These are phyloP conservation scores for Zaprionus nigranus DNA, from an alignment of 1,140 invertebrate species.

Conservation along the genomic window DNA sequence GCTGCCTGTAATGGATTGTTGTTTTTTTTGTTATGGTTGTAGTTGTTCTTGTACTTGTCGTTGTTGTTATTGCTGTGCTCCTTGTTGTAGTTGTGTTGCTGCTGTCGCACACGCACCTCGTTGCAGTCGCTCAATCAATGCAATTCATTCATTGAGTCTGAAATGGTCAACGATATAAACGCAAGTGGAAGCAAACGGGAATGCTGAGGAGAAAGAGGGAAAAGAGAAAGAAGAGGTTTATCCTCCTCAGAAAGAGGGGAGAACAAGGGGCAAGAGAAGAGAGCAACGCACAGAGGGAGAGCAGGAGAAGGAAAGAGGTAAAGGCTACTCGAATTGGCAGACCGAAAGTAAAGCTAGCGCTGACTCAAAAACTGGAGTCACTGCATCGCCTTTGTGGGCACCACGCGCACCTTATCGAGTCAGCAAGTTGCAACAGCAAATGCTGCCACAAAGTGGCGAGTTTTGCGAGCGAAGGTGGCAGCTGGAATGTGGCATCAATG, in stretches of 20 bases:
- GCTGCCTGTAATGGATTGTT: slow-evolving; percentile 12
- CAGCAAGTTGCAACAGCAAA: slow-evolving; percentile 22
- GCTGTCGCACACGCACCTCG: slow-evolving; percentile 35
- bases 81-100: slow-evolving; percentile 17
- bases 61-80: neutral
- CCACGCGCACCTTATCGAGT: slow-evolving; percentile 54
- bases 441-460: slow-evolving; percentile 6
- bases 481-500: slow-evolving; percentile 22
- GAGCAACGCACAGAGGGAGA: neutral
- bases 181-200: slow-evolving; percentile 17
- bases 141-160: slow-evolving; percentile 77
- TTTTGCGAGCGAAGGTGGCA: slow-evolving; percentile 20
- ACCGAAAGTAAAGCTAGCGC: slow-evolving; percentile 1
- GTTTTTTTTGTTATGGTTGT: neutral
- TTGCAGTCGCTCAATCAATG: slow-evolving; percentile 68
- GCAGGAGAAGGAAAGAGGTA: neutral
- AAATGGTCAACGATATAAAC: slow-evolving; percentile 60
- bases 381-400: slow-evolving; percentile 26
- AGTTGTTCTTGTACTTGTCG: neutral
- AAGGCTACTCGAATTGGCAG: neutral
- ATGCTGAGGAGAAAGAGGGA: neutral
- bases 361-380: slow-evolving; percentile 2
- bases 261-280: neutral
- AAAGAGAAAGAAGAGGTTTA: neutral
- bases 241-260: too few species aligned